phyloP scores from a whole-genome alignment of 2,888 invertebrate species.

The Leptarthrus brevirostris region DNA sequence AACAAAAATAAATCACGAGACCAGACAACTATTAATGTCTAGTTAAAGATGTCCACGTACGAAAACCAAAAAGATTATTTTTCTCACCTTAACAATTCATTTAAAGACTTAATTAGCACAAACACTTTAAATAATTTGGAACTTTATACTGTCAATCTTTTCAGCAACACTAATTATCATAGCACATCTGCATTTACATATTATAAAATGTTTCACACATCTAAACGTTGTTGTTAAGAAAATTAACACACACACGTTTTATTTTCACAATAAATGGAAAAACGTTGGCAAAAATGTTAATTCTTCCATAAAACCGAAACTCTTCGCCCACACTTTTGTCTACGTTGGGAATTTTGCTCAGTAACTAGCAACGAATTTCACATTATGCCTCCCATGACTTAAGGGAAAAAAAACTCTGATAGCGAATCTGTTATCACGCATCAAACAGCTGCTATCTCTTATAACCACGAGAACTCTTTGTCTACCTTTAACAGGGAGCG shows the following conservation, averaged over 20 bases:
- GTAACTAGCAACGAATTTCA: conserved; percentile 23
- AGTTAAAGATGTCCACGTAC: background rate
- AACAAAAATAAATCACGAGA: background rate
- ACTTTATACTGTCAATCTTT: too few species aligned
- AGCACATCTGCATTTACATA: background rate
- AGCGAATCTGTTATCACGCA: conserved; percentile 11
- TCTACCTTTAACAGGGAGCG: background rate
- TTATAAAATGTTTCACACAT: background rate
- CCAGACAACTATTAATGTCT: background rate
- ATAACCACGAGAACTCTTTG: background rate
- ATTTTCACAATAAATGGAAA: background rate
- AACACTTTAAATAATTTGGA: background rate
- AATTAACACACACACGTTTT: background rate
- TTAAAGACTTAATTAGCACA: background rate
- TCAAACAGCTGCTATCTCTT: background rate
- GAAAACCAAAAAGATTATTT: background rate
- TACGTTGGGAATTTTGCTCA: conserved; percentile 8
- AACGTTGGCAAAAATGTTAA: background rate
- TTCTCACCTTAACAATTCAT: background rate
- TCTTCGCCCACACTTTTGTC: conserved; percentile 32
- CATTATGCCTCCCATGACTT: conserved; percentile 6
- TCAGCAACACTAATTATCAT: too few species aligned
- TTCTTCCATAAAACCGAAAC: background rate
- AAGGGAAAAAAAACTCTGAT: conserved; percentile 5
- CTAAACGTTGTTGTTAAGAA: background rate